phyloP scores from a whole-genome alignment of 2,888 invertebrate species.

The Pecten maximus region DNA sequence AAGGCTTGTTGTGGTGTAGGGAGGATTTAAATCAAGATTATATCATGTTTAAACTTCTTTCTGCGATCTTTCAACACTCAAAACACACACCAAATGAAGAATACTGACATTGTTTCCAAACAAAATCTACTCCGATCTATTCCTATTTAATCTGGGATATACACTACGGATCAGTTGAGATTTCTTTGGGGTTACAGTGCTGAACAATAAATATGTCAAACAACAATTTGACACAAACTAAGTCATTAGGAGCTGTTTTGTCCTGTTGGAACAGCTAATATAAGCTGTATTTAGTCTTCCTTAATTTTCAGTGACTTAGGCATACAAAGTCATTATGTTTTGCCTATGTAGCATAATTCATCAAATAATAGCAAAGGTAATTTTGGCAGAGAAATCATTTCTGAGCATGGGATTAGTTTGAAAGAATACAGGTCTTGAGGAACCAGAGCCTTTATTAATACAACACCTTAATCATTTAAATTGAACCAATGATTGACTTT shows the following conservation, averaged over 20 bases:
- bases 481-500: too few relatives aligned
- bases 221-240: background rate
- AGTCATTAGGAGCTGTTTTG: background rate
- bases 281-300: too few relatives aligned
- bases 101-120: constrained; percentile 12
- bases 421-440: too few relatives aligned
- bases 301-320: too few relatives aligned
- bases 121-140: background rate
- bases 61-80: constrained; percentile 10
- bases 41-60: background rate
- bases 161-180: background rate
- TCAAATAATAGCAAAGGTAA: too few relatives aligned
- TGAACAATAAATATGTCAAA: background rate
- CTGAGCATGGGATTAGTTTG: too few relatives aligned
- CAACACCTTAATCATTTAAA: too few relatives aligned
- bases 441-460: too few relatives aligned
- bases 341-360: too few relatives aligned
- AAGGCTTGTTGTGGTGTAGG: background rate
- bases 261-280: too few relatives aligned
- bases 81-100: background rate
- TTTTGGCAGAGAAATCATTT: too few relatives aligned
- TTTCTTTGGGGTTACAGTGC: background rate
- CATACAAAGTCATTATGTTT: too few relatives aligned
- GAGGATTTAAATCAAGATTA: background rate
- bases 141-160: background rate